Evolutionary conservation across 2,113 vertebrate genomes (phyloP), one percentile per base, ranked within the genome.

Genomic region (Carassius auratus): DNA sequence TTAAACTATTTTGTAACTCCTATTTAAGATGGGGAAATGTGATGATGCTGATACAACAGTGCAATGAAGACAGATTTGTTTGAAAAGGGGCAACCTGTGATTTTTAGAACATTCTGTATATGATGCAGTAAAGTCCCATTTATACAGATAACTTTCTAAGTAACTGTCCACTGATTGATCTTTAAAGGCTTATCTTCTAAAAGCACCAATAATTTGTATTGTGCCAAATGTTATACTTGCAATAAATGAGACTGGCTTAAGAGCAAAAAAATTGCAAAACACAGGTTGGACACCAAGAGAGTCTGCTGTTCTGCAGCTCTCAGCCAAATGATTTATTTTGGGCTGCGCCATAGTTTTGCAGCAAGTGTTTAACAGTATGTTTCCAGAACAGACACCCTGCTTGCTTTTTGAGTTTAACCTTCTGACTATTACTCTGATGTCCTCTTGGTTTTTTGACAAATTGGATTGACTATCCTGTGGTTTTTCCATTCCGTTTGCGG

Each of bases 1-100:
- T 93, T 90, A 45, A 45, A 96, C 94, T 97, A 96, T 97, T 97
- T 98, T 97, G 95, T 96, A 95, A 96, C 94, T 96, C 96, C 93
- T 96, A 96, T 97, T 96, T 95, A 96, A 96, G 95, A 93, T 87
- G 84, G 90, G 90, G 23, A 91, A 90, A 91, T 88, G 87, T 91
- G 90, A 88, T 94, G 91, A 90, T 92, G 89, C 91, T 94, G 89
- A 90, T 91, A 92, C 90, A 91, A 93, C 86, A 91, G 89, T 93
- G 93, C 92, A 90, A 90, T 88, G 87, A 88, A 89, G 91, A 85
- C 91, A 92, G 92, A 93, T 88, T 88, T 92, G 90, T 94, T 93
- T 93, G 90, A 88, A 88, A 93, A 91, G 92, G 48, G 86, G 88
- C 88, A 94, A 92, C 92, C 89, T 92, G 92, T 94, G 92, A 84